These are phyloP conservation scores for Corbicula japonica DNA, from an alignment of 2,888 invertebrate species.

Conservation along the genomic window DNA sequence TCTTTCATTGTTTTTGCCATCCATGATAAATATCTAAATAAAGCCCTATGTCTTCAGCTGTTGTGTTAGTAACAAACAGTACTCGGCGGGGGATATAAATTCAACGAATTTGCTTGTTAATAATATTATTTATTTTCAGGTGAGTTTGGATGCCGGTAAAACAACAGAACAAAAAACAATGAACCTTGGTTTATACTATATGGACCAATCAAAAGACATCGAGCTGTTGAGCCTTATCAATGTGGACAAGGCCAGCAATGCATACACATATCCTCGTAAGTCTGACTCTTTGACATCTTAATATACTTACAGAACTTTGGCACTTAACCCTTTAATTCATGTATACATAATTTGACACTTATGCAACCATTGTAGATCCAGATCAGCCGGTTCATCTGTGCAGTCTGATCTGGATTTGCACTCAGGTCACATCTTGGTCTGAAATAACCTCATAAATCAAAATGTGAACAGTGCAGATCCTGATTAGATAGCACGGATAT, in stretches of 20 bases:
- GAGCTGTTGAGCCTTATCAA: slow-evolving; percentile 65
- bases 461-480: no score
- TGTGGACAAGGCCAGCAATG: slow-evolving; percentile 67
- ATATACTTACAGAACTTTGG: neutral
- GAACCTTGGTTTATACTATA: slow-evolving; percentile 68
- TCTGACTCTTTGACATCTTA: neutral
- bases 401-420: no score
- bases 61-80: no score
- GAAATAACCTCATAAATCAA: neutral
- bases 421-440: no score
- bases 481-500: no score
- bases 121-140: slow-evolving; percentile 36
- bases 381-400: no score
- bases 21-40: no score
- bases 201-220: slow-evolving; percentile 42
- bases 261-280: slow-evolving; percentile 71
- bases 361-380: neutral
- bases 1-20: no score
- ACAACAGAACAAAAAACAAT: slow-evolving; percentile 42
- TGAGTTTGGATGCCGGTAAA: slow-evolving; percentile 64
- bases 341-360: neutral
- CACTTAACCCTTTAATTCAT: neutral
- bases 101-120: no score
- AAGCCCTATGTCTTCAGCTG: no score
- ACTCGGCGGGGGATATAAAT: no score